phyloP scores from a whole-genome alignment of 2,113 vertebrate species.

The Cephalophus harveyi region DNA sequence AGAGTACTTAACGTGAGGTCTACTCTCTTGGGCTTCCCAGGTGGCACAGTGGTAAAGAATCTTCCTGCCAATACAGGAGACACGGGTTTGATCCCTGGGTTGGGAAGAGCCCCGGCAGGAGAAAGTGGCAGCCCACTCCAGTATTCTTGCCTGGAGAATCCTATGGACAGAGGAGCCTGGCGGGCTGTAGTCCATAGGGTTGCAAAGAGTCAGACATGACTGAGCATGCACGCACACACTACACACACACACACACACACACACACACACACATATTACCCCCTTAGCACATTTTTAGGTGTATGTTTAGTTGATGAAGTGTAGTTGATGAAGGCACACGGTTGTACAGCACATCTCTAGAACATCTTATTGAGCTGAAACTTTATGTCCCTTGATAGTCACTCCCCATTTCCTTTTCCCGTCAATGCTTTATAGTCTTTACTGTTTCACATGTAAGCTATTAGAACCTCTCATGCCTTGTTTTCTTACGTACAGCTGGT shows the following conservation, averaged over 20 bases:
- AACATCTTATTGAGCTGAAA: background rate
- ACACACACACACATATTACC: background rate
- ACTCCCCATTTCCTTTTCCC: fast-evolving
- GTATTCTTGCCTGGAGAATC: background rate
- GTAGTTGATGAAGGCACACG: background rate
- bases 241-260: background rate
- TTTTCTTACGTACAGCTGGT: background rate
- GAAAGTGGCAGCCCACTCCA: background rate
- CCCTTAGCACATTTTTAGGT: background rate
- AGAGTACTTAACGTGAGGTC: background rate
- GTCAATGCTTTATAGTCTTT: background rate
- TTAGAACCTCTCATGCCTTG: background rate
- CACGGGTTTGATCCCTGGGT: background rate
- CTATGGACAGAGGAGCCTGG: background rate
- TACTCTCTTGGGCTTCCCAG: background rate
- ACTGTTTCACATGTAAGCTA: too few species aligned
- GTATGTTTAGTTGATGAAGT: fast-evolving
- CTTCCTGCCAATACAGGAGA: background rate
- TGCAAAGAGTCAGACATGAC: background rate
- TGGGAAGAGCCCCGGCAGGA: background rate
- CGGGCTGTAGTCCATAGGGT: background rate
- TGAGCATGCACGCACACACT: fast-evolving
- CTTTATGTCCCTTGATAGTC: background rate
- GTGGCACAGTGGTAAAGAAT: background rate
- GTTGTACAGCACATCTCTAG: background rate